A percentile compares a stretch with the other conserved stretches of the same genome.
These are phyloP conservation scores for Isotomurus palustris DNA, from an alignment of 2,888 invertebrate species.

Conservation along the genomic window DNA sequence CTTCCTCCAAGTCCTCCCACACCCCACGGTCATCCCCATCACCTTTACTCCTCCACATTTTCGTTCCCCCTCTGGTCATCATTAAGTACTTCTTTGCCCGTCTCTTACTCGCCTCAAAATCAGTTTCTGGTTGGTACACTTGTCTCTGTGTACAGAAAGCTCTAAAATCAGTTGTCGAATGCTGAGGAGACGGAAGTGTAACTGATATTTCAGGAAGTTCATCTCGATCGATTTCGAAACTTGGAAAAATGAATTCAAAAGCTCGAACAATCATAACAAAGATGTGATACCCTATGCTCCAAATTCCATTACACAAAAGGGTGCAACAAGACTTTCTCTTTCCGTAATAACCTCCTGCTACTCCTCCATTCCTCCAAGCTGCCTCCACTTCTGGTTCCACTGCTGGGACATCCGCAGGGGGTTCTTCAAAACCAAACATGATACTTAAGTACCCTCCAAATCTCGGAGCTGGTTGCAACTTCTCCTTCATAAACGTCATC, in stretches of 20 bases:
- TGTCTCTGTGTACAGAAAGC: conserved; percentile 28
- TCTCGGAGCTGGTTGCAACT: conserved; percentile 24
- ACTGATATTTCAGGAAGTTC: conserved; percentile 37
- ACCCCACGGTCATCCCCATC: too few relatives aligned
- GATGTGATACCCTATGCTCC: too few relatives aligned
- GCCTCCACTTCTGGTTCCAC: too few relatives aligned
- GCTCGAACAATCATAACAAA: neutral
- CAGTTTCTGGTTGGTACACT: conserved; percentile 8
- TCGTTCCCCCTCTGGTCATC: neutral
- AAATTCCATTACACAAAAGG: too few relatives aligned
- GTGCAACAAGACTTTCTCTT: too few relatives aligned
- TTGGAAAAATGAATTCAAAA: neutral
- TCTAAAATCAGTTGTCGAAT: conserved; percentile 34
- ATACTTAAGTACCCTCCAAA: conserved; percentile 31
- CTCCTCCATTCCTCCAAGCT: too few relatives aligned
- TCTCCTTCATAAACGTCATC: conserved; percentile 20
- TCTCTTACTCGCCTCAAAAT: conserved; percentile 8
- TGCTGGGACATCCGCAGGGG: too few relatives aligned
- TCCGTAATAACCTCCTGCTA: neutral
- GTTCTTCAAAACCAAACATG: conserved; percentile 30
- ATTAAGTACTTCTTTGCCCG: conserved; percentile 5
- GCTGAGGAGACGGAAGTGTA: conserved; percentile 33
- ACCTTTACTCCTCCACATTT: too few relatives aligned
- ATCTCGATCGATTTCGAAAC: neutral
- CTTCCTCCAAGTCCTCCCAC: too few relatives aligned